These are phyloP conservation scores for Ceratosolen fusciceps DNA, from an alignment of 1,140 invertebrate species.

Conservation along the genomic window DNA sequence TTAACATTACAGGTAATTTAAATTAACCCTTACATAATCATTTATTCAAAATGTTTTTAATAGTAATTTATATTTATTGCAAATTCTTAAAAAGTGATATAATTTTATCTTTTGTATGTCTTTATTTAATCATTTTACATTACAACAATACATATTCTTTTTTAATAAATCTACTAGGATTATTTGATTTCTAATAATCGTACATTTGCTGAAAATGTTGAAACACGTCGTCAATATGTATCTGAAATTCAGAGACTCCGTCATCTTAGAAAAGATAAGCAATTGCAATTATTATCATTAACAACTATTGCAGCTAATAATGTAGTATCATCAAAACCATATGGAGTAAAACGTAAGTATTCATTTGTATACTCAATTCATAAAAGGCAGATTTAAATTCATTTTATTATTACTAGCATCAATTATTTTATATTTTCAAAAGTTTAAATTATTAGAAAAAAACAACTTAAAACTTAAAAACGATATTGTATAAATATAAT, in stretches of 20 bases:
- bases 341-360: slow-evolving; percentile 58
- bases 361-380: too few species aligned
- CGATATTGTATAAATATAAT: neutral
- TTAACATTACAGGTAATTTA: slow-evolving; percentile 58
- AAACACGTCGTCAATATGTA: slow-evolving; percentile 66
- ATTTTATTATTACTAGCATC: too few species aligned
- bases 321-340: slow-evolving; percentile 52
- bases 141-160: neutral
- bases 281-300: slow-evolving; percentile 64
- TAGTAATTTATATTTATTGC: too few species aligned
- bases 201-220: slow-evolving; percentile 66
- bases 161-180: slow-evolving; percentile 55
- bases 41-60: neutral
- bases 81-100: too few species aligned
- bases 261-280: slow-evolving; percentile 64
- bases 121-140: slow-evolving; percentile 36
- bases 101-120: neutral
- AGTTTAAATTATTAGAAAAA: slow-evolving; percentile 3
- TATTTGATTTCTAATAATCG: slow-evolving; percentile 67
- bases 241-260: slow-evolving; percentile 66
- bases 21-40: neutral
- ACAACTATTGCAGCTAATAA: slow-evolving; percentile 55
- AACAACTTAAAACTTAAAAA: neutral
- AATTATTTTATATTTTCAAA: too few species aligned
- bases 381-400: too few species aligned